A percentile compares a stretch with the other conserved stretches of the same genome.
phyloP scores from a whole-genome alignment of 2,113 vertebrate species.

The Rhipidura dahli region DNA sequence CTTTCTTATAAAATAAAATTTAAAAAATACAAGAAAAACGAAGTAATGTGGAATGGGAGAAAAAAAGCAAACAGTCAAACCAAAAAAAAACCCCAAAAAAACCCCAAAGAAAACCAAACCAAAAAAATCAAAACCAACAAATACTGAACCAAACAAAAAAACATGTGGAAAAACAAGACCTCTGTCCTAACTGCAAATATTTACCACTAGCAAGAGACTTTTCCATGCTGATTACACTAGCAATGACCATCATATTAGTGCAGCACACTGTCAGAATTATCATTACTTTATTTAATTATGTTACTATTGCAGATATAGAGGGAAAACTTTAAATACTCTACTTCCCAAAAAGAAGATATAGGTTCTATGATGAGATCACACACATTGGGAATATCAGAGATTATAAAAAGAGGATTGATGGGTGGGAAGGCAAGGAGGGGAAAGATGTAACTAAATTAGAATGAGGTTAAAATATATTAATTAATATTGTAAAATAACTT shows the following conservation, averaged over 20 bases:
- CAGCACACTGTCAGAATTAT: not conserved
- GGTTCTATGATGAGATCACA: not conserved
- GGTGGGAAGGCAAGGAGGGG: not conserved
- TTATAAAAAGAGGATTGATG: not conserved
- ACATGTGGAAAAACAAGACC: not conserved
- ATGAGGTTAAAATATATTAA: not conserved
- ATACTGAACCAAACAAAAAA: not conserved
- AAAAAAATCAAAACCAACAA: not conserved
- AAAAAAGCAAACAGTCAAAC: not conserved
- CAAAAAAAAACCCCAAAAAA: not conserved
- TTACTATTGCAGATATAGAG: not conserved
- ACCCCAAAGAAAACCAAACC: too few species aligned
- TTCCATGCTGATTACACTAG: not conserved
- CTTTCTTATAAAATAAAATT: not conserved
- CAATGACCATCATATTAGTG: not conserved
- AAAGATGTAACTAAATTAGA: not conserved
- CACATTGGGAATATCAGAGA: not conserved
- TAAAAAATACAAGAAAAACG: not conserved
- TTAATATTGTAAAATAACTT: not conserved
- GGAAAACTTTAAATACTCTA: not conserved
- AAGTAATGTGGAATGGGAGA: not conserved
- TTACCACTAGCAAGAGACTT: not conserved
- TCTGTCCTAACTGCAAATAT: not conserved
- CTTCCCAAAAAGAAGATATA: not conserved
- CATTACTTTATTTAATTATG: constrained; percentile 20